These are phyloP conservation scores for Dicrurus megarhynchus DNA, from an alignment of 2,113 vertebrate species.

Conservation along the genomic window DNA sequence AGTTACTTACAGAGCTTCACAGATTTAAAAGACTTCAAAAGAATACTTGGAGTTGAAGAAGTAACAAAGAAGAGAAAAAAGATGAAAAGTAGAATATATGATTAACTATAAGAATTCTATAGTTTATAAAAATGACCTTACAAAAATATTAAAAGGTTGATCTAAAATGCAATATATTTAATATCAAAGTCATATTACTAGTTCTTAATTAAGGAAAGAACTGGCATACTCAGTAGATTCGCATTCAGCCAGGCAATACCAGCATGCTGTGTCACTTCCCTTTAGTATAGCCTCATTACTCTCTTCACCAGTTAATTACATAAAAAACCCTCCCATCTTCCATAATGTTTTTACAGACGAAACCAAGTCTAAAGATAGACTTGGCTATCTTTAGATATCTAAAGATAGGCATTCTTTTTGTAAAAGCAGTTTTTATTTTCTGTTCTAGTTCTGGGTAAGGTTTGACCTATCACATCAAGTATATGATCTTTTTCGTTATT, in stretches of 20 bases:
- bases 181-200: background rate
- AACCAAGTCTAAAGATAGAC: background rate
- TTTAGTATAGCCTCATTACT: background rate
- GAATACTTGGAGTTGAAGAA: background rate
- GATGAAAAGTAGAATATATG: fast-evolving
- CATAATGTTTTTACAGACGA: background rate
- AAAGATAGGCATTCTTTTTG: background rate
- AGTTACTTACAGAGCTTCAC: background rate
- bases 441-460: background rate
- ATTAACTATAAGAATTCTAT: background rate
- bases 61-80: background rate
- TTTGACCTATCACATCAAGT: background rate
- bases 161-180: background rate
- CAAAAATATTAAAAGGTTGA: background rate
- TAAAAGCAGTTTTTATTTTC: background rate
- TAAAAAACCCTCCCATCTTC: background rate
- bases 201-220: background rate
- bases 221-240: background rate
- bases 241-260: background rate
- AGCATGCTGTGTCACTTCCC: background rate
- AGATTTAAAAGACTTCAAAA: background rate
- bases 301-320: background rate
- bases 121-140: background rate
- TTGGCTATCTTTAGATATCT: background rate
- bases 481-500: background rate